Conservation (phyloP, 2,888 invertebrate species). For the Dorcus parallelipipedus region DNA sequence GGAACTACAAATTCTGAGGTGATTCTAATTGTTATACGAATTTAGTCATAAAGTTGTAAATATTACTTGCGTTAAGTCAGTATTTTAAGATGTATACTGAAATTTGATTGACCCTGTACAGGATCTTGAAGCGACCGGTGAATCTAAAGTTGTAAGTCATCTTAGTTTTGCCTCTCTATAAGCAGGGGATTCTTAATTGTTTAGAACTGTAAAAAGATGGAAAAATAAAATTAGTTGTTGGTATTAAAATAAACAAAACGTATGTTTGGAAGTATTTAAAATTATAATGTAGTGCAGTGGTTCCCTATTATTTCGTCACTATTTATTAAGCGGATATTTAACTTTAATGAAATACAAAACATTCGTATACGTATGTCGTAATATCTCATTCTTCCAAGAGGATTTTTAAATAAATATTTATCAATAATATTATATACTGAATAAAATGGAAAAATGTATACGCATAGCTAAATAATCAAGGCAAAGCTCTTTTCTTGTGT, state of each 20-base stretch:
- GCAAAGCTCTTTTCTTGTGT: slow-evolving; percentile 70
- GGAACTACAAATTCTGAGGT: slow-evolving; percentile 44
- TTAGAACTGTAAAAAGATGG: slow-evolving; percentile 21
- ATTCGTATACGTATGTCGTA: slow-evolving; percentile 75
- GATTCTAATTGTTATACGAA: slow-evolving; percentile 51
- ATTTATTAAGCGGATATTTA: slow-evolving; percentile 31
- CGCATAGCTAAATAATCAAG: slow-evolving; percentile 62
- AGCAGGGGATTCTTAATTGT: slow-evolving; percentile 15
- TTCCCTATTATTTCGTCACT: slow-evolving; percentile 31
- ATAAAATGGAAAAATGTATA: slow-evolving; percentile 67
- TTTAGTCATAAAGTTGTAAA: slow-evolving; percentile 46
- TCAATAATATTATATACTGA: slow-evolving; percentile 56
- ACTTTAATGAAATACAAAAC: slow-evolving; percentile 50
- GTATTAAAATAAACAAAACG: slow-evolving; percentile 24
- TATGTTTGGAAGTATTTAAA: slow-evolving; percentile 4
- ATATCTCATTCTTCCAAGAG: slow-evolving; percentile 60
- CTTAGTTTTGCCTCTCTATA: slow-evolving; percentile 18
- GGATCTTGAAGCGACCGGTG: slow-evolving; percentile 10
- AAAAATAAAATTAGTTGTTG: slow-evolving; percentile 36
- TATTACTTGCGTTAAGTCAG: slow-evolving; percentile 44
- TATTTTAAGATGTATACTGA: slow-evolving; percentile 45
- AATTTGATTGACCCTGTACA: slow-evolving; percentile 8
- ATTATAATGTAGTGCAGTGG: slow-evolving; percentile 26
- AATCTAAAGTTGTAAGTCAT: slow-evolving; percentile 6
- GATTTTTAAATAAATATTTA: slow-evolving; percentile 51